Base-by-base conservation (phyloP, 2,113 vertebrate species). In the Arothron firmamentum region DNA sequence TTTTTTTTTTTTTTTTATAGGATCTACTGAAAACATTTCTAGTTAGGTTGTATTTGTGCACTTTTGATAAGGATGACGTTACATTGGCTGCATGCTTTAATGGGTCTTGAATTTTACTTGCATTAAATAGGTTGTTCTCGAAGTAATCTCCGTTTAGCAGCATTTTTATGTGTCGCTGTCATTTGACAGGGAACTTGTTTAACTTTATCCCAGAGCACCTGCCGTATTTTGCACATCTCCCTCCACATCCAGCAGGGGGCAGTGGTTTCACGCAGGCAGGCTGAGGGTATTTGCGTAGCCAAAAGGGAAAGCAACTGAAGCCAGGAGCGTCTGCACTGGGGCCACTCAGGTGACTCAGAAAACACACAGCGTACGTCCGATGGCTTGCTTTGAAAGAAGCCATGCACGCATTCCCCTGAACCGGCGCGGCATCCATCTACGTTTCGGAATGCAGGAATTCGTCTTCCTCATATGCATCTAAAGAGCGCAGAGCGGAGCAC, bases 171-270 rank as follows among this genome's bases (percentile, higher is more conserved):
- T 7, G 6, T 28, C 4, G 25, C 25, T 28, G 25, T 7, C 5
- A 25, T 25, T 5, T 28, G 34, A 38, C 34, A 12, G 28, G 5
- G 3, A 9, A 55, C 58, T 51, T 47, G 70, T 21, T 16, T 16
- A 54, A 75, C 52, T 50, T 51, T 66, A 53, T 66, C 28, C 54
- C 34, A 42, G 20, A 62, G 59, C 56, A 31, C 34, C 45, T 34
- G 65, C 50, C 70, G 52, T 69, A 46, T 52, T 72, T 74, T 75
- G 47, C 58, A 55, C 66, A 50, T 65, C 25, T 66, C 59, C 2
- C 3, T 65, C 52, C 61, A 47, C 16, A 6, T 75, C 88, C 88
- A 88, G 82, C 65, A 88, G 88, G 70, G 82, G 87, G 87, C 86
- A 73, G 52, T 56, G 28, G 7, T 52, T 74, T 55, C 67, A 62